Conservation (phyloP, 2,113 vertebrate genomes). For the Sclerurus mexicanus region DNA sequence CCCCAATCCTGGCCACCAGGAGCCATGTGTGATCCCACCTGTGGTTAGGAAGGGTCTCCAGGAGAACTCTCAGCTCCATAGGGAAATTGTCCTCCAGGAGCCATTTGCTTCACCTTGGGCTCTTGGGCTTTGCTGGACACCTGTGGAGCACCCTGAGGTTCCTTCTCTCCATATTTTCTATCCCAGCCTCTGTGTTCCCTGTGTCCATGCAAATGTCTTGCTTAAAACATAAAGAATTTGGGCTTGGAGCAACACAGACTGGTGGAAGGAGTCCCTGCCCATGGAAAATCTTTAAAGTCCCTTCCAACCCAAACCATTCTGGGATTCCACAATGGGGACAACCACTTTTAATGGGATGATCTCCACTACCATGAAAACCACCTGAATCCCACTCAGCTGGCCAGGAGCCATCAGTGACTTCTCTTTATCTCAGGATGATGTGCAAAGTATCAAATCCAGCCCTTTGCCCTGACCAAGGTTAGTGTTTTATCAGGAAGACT, state of each 20-base stretch:
- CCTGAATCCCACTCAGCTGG: neutral
- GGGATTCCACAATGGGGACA: neutral
- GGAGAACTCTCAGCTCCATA: neutral
- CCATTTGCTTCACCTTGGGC: neutral
- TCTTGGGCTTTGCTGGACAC: neutral
- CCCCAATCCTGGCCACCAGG: neutral
- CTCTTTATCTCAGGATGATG: too few species aligned
- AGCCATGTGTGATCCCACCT: neutral
- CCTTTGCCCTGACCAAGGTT: too few species aligned
- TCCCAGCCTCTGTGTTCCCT: neutral
- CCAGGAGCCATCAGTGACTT: neutral
- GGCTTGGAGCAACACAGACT: neutral
- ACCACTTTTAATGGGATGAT: neutral
- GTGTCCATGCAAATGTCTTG: fast-evolving
- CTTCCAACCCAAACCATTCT: neutral
- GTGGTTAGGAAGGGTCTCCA: fast-evolving
- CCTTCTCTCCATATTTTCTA: neutral
- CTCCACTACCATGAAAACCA: neutral
- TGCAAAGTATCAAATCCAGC: fast-evolving
- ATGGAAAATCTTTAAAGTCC: neutral
- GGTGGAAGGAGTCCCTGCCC: neutral
- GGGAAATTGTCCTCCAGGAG: neutral
- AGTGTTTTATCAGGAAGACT: neutral
- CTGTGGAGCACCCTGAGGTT: fast-evolving
- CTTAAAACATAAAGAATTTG: neutral